Percentiles rank a stretch among this genome's conserved stretches.
These are phyloP conservation scores for Hydropotes inermis DNA, from an alignment of 2,113 vertebrate genomes.

Conservation along the genomic window DNA sequence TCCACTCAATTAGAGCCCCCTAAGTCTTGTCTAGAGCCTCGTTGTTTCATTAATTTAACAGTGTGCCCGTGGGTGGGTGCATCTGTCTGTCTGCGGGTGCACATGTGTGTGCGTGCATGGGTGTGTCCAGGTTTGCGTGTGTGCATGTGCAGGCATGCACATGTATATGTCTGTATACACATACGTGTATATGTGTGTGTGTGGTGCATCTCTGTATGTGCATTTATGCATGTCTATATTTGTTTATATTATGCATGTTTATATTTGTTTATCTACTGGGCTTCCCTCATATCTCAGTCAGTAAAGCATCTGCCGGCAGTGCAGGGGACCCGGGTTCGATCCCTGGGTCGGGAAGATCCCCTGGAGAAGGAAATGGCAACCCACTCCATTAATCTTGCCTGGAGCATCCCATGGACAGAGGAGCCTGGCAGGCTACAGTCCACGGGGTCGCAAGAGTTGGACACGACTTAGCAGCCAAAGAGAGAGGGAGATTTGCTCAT, in stretches of 20 bases:
- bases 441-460: background rate
- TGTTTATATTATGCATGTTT: too few species aligned
- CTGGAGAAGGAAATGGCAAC: background rate
- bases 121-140: background rate
- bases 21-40: too few species aligned
- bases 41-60: background rate
- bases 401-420: background rate
- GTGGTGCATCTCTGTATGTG: background rate
- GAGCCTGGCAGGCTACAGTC: background rate
- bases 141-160: background rate
- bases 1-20: accelerated
- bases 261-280: too few species aligned
- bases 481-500: background rate
- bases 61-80: background rate
- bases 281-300: too few species aligned
- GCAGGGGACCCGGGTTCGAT: accelerated
- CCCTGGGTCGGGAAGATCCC: background rate
- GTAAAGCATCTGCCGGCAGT: background rate
- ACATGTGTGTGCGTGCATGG: too few species aligned
- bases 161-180: background rate
- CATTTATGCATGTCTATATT: accelerated
- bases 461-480: background rate
- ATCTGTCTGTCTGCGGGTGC: background rate
- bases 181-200: background rate
- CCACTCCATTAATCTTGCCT: background rate